Evolutionary conservation across 92 coral and sea anemone genomes (phyloP), one percentile per base, ranked within the genome.

Genomic region (Desmophyllum pertusum): DNA sequence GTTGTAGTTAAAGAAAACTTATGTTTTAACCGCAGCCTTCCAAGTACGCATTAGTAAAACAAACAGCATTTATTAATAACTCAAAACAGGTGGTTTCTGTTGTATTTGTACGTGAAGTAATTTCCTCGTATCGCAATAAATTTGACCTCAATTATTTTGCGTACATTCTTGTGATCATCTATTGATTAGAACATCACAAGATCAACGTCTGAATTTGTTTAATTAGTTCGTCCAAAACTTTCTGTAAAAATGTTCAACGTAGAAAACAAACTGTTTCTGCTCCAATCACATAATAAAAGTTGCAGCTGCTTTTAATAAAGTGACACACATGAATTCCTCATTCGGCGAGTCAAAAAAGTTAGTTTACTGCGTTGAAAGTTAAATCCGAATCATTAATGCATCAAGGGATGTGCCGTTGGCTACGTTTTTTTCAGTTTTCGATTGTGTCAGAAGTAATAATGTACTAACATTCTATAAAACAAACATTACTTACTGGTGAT

Each of bases 71-170:
- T n/a, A 38, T 55, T 27, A 15, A 5, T 62, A 62, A 78, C 63
- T 42, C 9, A 53, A 13, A 21, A 63, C 62, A 78, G 71, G 59
- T 42, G 72, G n/a, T 43, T 18, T 14, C 14, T 4, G n/a, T 0
- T 33, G 7, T 2, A n/a, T 27, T 77, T 50, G 73, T 63, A 43
- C 83, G 83, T 78, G 83, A 42, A 40, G 73, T 27, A 29, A 78
- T 78, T 25, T 61, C 30, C 19, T 62, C 17, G 53, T 78, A 78
- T 63, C 72, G 50, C 7, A 41, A 17, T 42, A 78, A 41, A 40
- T 57, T 76, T 23, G 67, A 52, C 39, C 57, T 7, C 45, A 52
- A 11, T 53, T 52, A 75, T 75, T 75, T 18, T 2, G 79, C 15
- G 71, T 61, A 40, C 42, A 38, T 63, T 19, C 31, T 77, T 42